These are phyloP conservation scores for Salminus brasiliensis DNA, from an alignment of 2,113 vertebrate species.

Conservation along the genomic window DNA sequence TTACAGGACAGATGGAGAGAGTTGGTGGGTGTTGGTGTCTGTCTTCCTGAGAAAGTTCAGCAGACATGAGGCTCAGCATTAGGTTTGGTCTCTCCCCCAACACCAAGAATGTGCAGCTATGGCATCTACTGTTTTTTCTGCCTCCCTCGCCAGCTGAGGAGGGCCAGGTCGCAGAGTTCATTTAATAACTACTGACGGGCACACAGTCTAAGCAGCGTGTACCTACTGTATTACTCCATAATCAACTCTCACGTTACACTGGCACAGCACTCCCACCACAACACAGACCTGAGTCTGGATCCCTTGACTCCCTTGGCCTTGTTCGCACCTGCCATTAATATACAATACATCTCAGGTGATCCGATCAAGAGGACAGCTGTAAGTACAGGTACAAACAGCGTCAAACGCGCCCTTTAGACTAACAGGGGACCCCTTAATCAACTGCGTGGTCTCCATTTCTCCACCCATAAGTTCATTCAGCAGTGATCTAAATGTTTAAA, in stretches of 20 bases:
- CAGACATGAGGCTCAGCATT: conserved; percentile 48
- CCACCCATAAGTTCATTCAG: no score
- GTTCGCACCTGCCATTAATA: no score
- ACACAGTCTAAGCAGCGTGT: conserved; percentile 1
- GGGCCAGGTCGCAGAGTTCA: not conserved
- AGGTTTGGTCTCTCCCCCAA: conserved; percentile 51
- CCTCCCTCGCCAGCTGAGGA: conserved; percentile 38
- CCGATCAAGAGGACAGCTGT: no score
- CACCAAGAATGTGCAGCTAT: conserved; percentile 58
- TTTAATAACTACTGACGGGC: not conserved
- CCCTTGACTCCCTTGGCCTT: no score
- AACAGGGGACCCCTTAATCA: no score
- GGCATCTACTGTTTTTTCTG: conserved; percentile 40
- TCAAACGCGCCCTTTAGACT: no score
- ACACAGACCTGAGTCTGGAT: no score
- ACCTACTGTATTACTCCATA: not conserved
- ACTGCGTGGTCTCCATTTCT: no score
- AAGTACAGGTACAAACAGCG: no score
- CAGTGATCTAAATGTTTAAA: no score
- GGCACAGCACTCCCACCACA: not conserved
- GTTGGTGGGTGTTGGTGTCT: conserved; percentile 46
- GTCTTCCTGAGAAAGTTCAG: conserved; percentile 55
- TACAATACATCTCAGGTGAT: no score
- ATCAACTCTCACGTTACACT: not conserved
- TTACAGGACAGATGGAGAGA: conserved; percentile 32